Conservation (phyloP, 2,113 vertebrate species). For the Panthera tigris region DNA sequence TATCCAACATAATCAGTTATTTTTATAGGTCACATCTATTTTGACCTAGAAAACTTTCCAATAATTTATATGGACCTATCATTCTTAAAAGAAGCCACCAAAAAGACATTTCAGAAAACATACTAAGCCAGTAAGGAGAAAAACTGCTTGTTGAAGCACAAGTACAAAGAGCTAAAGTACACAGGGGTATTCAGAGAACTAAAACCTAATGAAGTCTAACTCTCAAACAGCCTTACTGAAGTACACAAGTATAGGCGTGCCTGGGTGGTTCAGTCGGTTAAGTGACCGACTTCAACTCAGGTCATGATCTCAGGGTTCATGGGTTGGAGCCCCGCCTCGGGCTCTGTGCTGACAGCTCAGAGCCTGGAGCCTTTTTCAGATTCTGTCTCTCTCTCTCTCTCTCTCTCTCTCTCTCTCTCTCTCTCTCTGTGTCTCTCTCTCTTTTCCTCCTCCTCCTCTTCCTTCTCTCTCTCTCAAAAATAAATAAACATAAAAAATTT, state of each 20-base stretch:
- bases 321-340: background rate
- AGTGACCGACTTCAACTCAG: background rate
- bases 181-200: conserved; percentile 19
- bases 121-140: background rate
- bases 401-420: background rate
- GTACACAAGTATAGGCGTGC: background rate
- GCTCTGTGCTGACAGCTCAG: background rate
- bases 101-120: conserved; percentile 42
- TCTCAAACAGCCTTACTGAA: conserved; percentile 26
- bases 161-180: conserved; percentile 15
- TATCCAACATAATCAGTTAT: conserved; percentile 23
- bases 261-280: background rate
- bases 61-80: background rate
- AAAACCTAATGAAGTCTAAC: conserved; percentile 38
- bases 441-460: too few relatives aligned
- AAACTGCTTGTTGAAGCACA: conserved; percentile 1
- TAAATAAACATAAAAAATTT: background rate
- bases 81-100: conserved; percentile 23
- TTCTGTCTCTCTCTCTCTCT: background rate
- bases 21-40: conserved; percentile 46
- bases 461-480: background rate
- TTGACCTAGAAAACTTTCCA: conserved; percentile 24
- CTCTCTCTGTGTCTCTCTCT: background rate
- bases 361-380: background rate
- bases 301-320: background rate